These are phyloP conservation scores for Apodemia duryi DNA, from an alignment of 2,888 invertebrate species.

Conservation along the genomic window DNA sequence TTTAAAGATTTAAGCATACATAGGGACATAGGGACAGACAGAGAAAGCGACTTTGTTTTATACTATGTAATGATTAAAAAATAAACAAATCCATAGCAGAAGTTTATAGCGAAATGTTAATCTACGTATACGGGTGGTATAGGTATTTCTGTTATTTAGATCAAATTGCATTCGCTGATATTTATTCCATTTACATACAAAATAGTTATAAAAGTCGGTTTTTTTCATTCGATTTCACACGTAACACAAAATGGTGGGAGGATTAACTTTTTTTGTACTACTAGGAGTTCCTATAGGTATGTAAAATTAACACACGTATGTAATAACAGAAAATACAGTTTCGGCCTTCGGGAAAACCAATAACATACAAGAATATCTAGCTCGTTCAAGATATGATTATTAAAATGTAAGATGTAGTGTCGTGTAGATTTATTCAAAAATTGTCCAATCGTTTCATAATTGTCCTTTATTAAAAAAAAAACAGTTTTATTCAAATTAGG, in stretches of 20 bases:
- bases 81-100: neutral
- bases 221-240: slow-evolving; percentile 17
- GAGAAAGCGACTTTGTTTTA: too few species aligned
- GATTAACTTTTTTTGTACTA: neutral
- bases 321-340: too few species aligned
- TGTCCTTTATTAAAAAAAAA: too few species aligned
- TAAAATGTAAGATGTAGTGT: too few species aligned
- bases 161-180: slow-evolving; percentile 22
- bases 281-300: neutral
- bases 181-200: slow-evolving; percentile 26
- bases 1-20: too few species aligned
- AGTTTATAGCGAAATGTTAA: slow-evolving; percentile 1
- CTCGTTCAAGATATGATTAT: too few species aligned
- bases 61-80: neutral
- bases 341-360: too few species aligned
- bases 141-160: slow-evolving; percentile 32
- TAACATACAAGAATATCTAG: too few species aligned
- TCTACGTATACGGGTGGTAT: slow-evolving; percentile 32
- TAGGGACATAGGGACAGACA: too few species aligned
- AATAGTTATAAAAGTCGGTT: slow-evolving; percentile 25
- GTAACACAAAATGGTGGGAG: slow-evolving; percentile 25
- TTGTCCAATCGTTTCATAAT: too few species aligned
- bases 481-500: too few species aligned
- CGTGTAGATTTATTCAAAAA: too few species aligned
- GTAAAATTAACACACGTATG: neutral